Conservation (phyloP, 2,113 vertebrate species). For the Motacilla alba region DNA sequence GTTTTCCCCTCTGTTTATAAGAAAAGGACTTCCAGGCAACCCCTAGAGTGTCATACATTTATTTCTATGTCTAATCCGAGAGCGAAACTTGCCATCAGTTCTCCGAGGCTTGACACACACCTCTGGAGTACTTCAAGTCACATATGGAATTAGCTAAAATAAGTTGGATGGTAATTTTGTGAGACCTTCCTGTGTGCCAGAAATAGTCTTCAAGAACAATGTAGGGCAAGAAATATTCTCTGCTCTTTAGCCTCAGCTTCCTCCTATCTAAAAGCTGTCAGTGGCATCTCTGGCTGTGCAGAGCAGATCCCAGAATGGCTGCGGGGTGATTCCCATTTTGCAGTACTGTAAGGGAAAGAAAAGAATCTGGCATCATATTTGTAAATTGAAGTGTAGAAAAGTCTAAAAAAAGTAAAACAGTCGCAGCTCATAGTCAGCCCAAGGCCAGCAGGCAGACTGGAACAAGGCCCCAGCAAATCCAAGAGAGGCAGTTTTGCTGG, state of each 20-base stretch:
- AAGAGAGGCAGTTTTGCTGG: slow-evolving; percentile 1
- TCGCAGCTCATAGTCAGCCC: not conserved
- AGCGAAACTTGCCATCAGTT: not conserved
- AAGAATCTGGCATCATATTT: not conserved
- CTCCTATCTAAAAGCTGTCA: slow-evolving; percentile 17
- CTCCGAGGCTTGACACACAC: not conserved
- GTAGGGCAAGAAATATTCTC: not conserved
- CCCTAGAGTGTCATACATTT: not conserved
- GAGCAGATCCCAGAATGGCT: not conserved
- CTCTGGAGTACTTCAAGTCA: slow-evolving; percentile 10
- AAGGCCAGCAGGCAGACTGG: not conserved
- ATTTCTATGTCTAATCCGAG: not conserved
- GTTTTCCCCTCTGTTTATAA: not conserved
- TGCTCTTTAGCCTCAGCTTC: slow-evolving; percentile 60
- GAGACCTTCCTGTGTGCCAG: slow-evolving; percentile 23
- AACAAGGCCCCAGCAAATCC: not conserved
- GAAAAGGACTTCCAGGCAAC: not conserved
- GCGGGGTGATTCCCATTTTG: not conserved
- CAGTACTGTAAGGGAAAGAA: not conserved
- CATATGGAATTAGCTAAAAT: slow-evolving; percentile 14
- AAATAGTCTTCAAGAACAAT: slow-evolving; percentile 54
- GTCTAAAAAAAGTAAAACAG: not conserved
- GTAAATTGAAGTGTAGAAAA: not conserved
- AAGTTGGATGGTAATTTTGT: slow-evolving; percentile 7
- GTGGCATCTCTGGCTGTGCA: not conserved